Base-by-base conservation (phyloP, 2,797 vertebrate species). In the Cyclopterus lumpus region DNA sequence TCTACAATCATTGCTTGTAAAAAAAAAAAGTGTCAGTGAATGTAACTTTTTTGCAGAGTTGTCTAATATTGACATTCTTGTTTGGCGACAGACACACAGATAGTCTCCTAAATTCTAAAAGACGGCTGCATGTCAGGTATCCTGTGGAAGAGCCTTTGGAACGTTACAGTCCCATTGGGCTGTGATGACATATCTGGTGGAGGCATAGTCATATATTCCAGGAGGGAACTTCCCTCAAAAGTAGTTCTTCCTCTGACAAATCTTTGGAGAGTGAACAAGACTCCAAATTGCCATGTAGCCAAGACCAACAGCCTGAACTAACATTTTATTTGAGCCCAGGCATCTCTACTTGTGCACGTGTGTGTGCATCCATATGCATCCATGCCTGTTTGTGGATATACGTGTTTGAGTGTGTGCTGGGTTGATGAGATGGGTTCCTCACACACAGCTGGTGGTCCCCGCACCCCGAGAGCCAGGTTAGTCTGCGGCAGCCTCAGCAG, bases 401-500 rank as follows among this genome's bases (percentile, higher is more conserved):
- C 63, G 62, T 57, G 40, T 58, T 48, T 60, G 38, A 55, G 61
- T 60, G 59, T 71, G 68, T 80, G 78, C 55, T 38, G 60, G 64
- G 54, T 67, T 73, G 74, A 86, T 91, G 80, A 87, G 77, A 83
- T 86, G 83, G 77, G 54, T 72, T 91, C 83, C 91, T 92, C 90
- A 88, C 89, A 89, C 85, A 92, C 83, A 85, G 89, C 86, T 75
- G 82, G 83, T 76, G 88, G 87, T 91, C 68, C 69, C 87, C 84
- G 86, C 82, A 82, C 80, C 80, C 78, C 73, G 66, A 84, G 55
- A 88, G 84, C 79, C 88, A 80, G 82, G 88, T 88, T 89, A 91
- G 73, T 91, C 88, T 84, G 90, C 77, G 0, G 87, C 81, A 86
- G 83, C 85, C 62, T 84, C 88, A 81, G 87, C 83, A 81, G 87